These are phyloP conservation scores for Eulemur coronatus DNA, from an alignment of 2,797 vertebrate genomes.

Conservation along the genomic window DNA sequence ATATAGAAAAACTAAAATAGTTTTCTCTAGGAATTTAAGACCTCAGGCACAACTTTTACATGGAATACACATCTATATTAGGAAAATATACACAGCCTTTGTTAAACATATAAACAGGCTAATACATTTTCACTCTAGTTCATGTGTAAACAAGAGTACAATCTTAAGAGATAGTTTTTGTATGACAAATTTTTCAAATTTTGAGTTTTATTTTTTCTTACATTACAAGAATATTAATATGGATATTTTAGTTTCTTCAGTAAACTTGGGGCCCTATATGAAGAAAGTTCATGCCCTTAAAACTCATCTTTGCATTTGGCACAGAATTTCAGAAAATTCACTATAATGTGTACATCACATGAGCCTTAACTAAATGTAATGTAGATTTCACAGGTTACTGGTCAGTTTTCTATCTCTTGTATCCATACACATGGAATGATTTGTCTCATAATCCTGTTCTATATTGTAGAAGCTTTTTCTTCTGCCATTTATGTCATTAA, in stretches of 20 bases:
- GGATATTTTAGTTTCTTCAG: slow-evolving; percentile 49
- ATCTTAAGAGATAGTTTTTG: not conserved
- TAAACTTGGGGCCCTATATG: not conserved
- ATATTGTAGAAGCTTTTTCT: not conserved
- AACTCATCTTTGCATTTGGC: slow-evolving; percentile 41
- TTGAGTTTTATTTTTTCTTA: not conserved
- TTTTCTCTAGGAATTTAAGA: not conserved
- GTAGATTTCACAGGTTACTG: slow-evolving; percentile 68
- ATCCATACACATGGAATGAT: slow-evolving; percentile 35
- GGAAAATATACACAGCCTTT: not conserved
- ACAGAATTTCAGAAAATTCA: slow-evolving; percentile 53
- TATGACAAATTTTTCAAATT: not conserved
- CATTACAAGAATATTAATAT: not conserved
- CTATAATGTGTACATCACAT: slow-evolving; percentile 5
- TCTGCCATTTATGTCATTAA: slow-evolving; percentile 52
- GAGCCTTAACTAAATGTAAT: slow-evolving; percentile 29
- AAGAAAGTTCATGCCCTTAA: slow-evolving; percentile 44
- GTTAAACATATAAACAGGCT: not conserved
- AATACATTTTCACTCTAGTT: not conserved
- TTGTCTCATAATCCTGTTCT: slow-evolving; percentile 63
- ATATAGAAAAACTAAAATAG: slow-evolving; percentile 17
- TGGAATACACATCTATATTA: not conserved
- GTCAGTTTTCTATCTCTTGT: slow-evolving; percentile 66
- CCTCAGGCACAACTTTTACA: not conserved
- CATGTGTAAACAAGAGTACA: not conserved